phyloP scores from a whole-genome alignment of 2,113 vertebrate species.

The Arothron firmamentum region DNA sequence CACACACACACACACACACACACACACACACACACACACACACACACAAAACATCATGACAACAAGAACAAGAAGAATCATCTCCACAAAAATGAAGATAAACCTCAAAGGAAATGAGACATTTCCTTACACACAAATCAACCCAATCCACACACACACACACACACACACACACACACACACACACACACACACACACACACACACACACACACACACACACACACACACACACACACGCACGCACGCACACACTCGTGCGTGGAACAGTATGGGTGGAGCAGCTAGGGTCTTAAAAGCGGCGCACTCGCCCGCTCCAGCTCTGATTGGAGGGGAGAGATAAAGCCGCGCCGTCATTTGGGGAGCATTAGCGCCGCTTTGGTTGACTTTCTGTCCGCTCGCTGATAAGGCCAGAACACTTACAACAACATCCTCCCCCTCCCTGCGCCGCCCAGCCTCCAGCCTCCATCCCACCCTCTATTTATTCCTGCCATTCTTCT shows the following conservation, averaged over 20 bases:
- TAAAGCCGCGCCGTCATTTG: slow-evolving; percentile 51
- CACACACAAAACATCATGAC: slow-evolving; percentile 14
- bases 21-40: slow-evolving; percentile 6
- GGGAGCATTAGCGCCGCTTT: slow-evolving; percentile 49
- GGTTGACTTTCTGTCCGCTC: slow-evolving; percentile 43
- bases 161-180: slow-evolving; percentile 2
- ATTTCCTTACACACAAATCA: slow-evolving; percentile 55
- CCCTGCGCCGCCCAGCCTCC: slow-evolving; percentile 12
- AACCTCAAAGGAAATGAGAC: slow-evolving; percentile 18
- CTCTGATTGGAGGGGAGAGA: slow-evolving; percentile 46
- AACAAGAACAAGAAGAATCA: slow-evolving; percentile 2
- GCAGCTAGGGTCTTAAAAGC: slow-evolving; percentile 15
- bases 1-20: background rate
- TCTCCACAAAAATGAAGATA: no score
- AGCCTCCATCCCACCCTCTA: slow-evolving; percentile 31
- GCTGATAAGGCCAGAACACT: slow-evolving; percentile 57
- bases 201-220: slow-evolving; percentile 15
- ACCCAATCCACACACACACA: slow-evolving; percentile 13
- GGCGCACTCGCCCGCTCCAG: slow-evolving; percentile 21
- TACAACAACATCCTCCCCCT: slow-evolving; percentile 62
- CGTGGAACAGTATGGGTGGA: slow-evolving; percentile 26
- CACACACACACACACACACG: slow-evolving; percentile 1
- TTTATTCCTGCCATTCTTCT: slow-evolving; percentile 69
- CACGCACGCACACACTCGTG: no score
- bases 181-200: slow-evolving; percentile 9